These are phyloP conservation scores for Fissipunctia ypsillon DNA, from an alignment of 2,888 invertebrate genomes.

Conservation along the genomic window DNA sequence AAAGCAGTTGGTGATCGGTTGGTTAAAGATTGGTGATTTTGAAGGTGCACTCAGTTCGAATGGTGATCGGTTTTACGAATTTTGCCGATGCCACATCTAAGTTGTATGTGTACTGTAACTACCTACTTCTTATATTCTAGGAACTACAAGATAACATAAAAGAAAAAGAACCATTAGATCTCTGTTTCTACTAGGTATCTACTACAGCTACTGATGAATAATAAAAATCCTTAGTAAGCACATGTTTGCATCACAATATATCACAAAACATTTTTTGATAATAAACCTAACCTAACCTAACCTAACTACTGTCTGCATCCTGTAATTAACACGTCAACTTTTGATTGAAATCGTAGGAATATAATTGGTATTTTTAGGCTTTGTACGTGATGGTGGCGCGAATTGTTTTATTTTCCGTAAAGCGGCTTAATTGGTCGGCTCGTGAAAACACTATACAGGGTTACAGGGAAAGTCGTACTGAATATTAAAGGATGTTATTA, in stretches of 20 bases:
- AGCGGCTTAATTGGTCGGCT: slow-evolving; percentile 25
- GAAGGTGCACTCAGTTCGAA: too few species aligned
- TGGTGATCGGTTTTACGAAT: too few species aligned
- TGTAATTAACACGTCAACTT: slow-evolving; percentile 30
- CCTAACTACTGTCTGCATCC: background rate
- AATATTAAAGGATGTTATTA: too few species aligned
- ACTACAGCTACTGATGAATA: too few species aligned
- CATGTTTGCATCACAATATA: background rate
- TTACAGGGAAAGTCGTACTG: too few species aligned
- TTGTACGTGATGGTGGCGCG: background rate
- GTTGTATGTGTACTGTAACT: too few species aligned
- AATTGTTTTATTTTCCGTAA: slow-evolving; percentile 31
- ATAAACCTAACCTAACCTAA: too few species aligned
- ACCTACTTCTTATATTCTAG: too few species aligned
- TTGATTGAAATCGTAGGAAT: slow-evolving; percentile 37
- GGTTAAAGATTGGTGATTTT: too few species aligned
- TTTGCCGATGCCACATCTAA: too few species aligned
- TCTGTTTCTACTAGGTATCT: background rate
- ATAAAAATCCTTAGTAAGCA: background rate
- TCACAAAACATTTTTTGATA: background rate
- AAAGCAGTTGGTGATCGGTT: too few species aligned
- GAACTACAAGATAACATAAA: background rate
- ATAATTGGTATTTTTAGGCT: slow-evolving; percentile 37
- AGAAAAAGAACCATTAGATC: background rate
- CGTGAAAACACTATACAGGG: background rate